Percentiles rank a stretch among this genome's conserved stretches.
These are phyloP conservation scores for Seriola quinqueradiata DNA, from an alignment of 2,113 vertebrate species.

Conservation along the genomic window DNA sequence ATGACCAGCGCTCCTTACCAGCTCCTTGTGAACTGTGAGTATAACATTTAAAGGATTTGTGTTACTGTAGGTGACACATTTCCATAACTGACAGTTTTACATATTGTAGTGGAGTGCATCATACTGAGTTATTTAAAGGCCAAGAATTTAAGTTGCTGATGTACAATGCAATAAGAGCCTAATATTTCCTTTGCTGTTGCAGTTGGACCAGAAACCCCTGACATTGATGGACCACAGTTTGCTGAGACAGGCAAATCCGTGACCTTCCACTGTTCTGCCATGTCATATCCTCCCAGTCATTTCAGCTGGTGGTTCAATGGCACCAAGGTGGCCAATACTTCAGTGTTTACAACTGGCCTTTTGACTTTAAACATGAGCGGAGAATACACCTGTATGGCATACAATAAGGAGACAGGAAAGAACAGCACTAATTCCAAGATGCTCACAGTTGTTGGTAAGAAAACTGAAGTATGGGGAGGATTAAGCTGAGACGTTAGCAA, in stretches of 20 bases:
- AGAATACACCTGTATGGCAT: conserved; percentile 76
- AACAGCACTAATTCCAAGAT: conserved; percentile 49
- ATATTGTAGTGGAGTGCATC: neutral
- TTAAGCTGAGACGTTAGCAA: neutral
- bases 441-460: conserved; percentile 75
- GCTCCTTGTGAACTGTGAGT: conserved; percentile 82
- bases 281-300: conserved; percentile 64
- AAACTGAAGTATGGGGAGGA: neutral
- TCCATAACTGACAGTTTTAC: neutral
- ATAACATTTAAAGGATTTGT: conserved; percentile 8
- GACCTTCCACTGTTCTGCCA: conserved; percentile 66
- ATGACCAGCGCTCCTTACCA: conserved; percentile 54
- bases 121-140: neutral
- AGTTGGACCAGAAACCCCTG: conserved; percentile 54
- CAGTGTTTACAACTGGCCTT: conserved; percentile 21
- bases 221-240: conserved; percentile 53
- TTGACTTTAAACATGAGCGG: conserved; percentile 70
- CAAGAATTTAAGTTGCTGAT: neutral
- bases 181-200: conserved; percentile 24
- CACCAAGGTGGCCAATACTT: conserved; percentile 28
- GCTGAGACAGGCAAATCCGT: conserved; percentile 43
- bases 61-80: neutral
- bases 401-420: conserved; percentile 70
- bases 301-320: conserved; percentile 76
- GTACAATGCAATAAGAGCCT: neutral